Percentiles rank a stretch among this genome's conserved stretches.
These are phyloP conservation scores for Therioaphis trifolii DNA, from an alignment of 2,888 invertebrate genomes.

Conservation along the genomic window DNA sequence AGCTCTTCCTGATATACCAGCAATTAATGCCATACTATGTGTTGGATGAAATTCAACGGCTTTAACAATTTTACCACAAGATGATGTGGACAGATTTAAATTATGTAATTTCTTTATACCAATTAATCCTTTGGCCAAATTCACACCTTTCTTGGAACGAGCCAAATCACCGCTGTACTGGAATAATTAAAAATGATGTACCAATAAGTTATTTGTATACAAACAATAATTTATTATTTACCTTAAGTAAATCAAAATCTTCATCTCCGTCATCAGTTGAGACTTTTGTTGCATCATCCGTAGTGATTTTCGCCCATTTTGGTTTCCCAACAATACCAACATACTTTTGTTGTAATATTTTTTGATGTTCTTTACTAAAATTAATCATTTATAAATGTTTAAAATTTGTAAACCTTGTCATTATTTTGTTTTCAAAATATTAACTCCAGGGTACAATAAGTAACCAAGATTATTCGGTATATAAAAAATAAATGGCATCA, in stretches of 20 bases:
- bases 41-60: slow-evolving; percentile 88
- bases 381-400: slow-evolving; percentile 66
- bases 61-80: slow-evolving; percentile 78
- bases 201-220: slow-evolving; percentile 43
- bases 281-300: slow-evolving; percentile 67
- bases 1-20: slow-evolving; percentile 79
- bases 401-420: slow-evolving; percentile 64
- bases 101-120: slow-evolving; percentile 77
- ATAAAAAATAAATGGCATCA: no score
- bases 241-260: slow-evolving; percentile 74
- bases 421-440: neutral
- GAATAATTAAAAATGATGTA: slow-evolving; percentile 47
- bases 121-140: slow-evolving; percentile 72
- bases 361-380: slow-evolving; percentile 71
- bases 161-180: slow-evolving; percentile 73
- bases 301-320: slow-evolving; percentile 79
- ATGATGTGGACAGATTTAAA: slow-evolving; percentile 76
- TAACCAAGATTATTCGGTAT: no score
- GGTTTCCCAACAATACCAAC: slow-evolving; percentile 77
- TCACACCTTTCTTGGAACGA: slow-evolving; percentile 70
- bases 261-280: slow-evolving; percentile 69
- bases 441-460: no score
- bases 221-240: slow-evolving; percentile 64
- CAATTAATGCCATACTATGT: slow-evolving; percentile 84
- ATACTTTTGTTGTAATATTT: slow-evolving; percentile 78